Conservation (phyloP, 2,888 invertebrate genomes). For the Aquatica leii region DNA sequence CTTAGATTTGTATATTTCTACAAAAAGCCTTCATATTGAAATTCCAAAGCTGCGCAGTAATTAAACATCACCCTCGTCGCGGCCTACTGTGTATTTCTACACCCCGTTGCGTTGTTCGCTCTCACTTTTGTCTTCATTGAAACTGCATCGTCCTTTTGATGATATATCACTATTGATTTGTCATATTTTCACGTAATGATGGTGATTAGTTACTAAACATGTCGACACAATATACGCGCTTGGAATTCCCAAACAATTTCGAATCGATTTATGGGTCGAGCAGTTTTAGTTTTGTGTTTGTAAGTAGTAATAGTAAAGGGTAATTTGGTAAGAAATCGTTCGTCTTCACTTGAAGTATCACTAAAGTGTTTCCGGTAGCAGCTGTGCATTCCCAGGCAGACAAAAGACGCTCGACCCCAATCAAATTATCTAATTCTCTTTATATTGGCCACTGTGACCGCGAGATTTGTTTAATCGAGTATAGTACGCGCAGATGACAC, state of each 20-base stretch:
- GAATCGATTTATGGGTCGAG: no score
- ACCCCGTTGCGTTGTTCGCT: conserved; percentile 30
- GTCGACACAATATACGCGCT: conserved; percentile 10
- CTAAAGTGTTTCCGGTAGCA: conserved; percentile 59
- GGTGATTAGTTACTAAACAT: conserved; percentile 28
- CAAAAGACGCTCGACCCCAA: conserved; percentile 61
- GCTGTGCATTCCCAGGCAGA: conserved; percentile 60
- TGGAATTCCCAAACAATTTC: background rate
- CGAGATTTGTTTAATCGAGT: conserved; percentile 58
- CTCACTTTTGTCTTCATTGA: conserved; percentile 32
- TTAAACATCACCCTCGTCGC: conserved; percentile 49
- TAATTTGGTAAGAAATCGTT: conserved; percentile 31
- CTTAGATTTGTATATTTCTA: conserved; percentile 29
- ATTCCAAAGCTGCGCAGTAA: conserved; percentile 52
- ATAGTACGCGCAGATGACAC: conserved; percentile 49
- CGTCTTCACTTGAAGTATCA: conserved; percentile 42
- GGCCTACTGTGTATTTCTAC: conserved; percentile 39
- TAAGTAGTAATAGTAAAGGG: conserved; percentile 21
- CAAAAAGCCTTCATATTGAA: conserved; percentile 51
- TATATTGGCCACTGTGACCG: conserved; percentile 57
- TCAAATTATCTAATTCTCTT: conserved; percentile 62
- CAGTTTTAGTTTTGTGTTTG: background rate
- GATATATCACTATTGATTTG: conserved; percentile 41
- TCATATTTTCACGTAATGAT: conserved; percentile 33
- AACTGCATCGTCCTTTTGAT: conserved; percentile 27